Percentiles rank a stretch among this genome's conserved stretches.
Evolutionary conservation across 2,888 invertebrate genomes (phyloP).

Genomic region (Mimumesa dahlbomi): DNA sequence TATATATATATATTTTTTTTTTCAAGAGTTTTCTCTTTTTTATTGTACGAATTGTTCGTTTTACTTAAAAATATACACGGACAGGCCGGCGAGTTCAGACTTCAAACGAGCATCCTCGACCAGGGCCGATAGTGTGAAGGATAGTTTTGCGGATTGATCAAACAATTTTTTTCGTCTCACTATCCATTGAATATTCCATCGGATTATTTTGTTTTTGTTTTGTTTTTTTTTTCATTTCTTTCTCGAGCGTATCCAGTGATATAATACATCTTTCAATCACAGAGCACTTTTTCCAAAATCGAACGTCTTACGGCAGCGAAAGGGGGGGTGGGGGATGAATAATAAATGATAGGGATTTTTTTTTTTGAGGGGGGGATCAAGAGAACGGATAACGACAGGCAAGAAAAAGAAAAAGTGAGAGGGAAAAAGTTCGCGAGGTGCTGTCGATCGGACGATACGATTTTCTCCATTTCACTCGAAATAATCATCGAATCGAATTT

Average conservation of each 20-base stretch:
- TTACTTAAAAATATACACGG: constrained; percentile 63
- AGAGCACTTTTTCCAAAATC: constrained; percentile 12
- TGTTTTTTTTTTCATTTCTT: background rate
- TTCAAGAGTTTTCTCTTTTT: constrained; percentile 49
- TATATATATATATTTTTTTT: too few relatives aligned
- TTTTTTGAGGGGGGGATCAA: background rate
- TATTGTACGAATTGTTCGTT: constrained; percentile 55
- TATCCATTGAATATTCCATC: constrained; percentile 10
- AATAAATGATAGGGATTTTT: too few relatives aligned
- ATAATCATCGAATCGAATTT: constrained; percentile 11
- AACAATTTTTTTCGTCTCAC: constrained; percentile 7
- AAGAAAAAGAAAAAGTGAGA: constrained; percentile 11
- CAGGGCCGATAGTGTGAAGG: constrained; percentile 39
- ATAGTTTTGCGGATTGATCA: constrained; percentile 19
- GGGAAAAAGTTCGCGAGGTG: constrained; percentile 1
- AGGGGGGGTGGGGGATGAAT: background rate
- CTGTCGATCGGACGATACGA: constrained; percentile 32
- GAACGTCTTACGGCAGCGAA: constrained; percentile 20
- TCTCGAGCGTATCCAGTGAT: constrained; percentile 12
- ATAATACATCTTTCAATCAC: constrained; percentile 13
- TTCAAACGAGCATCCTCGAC: constrained; percentile 43
- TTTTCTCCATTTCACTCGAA: constrained; percentile 9
- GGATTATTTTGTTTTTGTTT: too few relatives aligned
- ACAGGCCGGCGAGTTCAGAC: constrained; percentile 31
- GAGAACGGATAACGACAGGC: constrained; percentile 3